phyloP scores from a whole-genome alignment of 2,113 vertebrate genomes.

The Xyrauchen texanus region DNA sequence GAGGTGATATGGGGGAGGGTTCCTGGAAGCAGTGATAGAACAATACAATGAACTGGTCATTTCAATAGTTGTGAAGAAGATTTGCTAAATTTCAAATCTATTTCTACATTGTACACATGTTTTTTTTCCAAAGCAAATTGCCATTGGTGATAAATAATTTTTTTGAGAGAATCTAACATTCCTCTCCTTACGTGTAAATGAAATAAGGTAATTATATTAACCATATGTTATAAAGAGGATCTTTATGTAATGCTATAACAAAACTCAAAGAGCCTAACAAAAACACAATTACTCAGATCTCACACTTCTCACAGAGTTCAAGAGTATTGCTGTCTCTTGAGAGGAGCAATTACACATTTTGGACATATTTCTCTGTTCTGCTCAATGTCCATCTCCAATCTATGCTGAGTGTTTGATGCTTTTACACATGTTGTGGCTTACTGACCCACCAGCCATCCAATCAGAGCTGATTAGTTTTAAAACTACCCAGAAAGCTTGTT shows the following conservation, averaged over 20 bases:
- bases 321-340: conserved; percentile 35
- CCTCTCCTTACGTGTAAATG: too few relatives aligned
- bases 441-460: conserved; percentile 58
- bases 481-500: conserved; percentile 57
- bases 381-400: conserved; percentile 62
- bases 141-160: background rate
- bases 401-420: conserved; percentile 32
- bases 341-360: conserved; percentile 65
- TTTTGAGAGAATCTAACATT: too few relatives aligned
- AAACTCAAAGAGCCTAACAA: background rate
- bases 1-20: conserved; percentile 43
- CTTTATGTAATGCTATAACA: background rate
- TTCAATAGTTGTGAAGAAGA: background rate
- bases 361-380: conserved; percentile 68
- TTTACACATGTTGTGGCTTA: conserved; percentile 69
- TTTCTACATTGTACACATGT: background rate
- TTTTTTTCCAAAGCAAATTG: background rate
- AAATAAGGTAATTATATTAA: conserved; percentile 2
- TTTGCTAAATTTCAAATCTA: background rate
- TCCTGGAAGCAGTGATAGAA: conserved; percentile 20
- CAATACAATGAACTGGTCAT: background rate
- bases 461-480: conserved; percentile 70
- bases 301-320: background rate
- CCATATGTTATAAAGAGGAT: background rate
- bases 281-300: background rate